phyloP scores from a whole-genome alignment of 2,888 invertebrate species.

The Cephus runcator region DNA sequence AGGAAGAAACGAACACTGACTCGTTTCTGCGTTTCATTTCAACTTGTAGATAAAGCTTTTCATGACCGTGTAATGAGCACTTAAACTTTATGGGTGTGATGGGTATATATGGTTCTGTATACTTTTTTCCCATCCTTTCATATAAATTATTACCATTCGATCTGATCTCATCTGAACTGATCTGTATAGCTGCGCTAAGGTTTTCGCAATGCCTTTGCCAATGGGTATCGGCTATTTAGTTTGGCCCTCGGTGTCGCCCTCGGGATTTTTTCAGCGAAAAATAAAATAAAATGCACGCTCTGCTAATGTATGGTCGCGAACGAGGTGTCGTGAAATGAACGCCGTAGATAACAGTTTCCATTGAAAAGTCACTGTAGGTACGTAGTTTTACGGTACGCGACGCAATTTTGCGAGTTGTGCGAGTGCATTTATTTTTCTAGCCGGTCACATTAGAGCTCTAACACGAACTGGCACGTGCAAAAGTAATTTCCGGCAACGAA shows the following conservation, averaged over 20 bases:
- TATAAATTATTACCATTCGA: background rate
- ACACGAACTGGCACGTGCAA: slow-evolving; percentile 37
- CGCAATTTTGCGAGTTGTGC: slow-evolving; percentile 15
- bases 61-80: background rate
- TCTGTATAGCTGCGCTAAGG: background rate
- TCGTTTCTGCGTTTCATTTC: background rate
- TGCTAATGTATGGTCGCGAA: background rate
- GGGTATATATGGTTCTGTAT: too few relatives aligned
- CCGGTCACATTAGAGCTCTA: slow-evolving; percentile 28
- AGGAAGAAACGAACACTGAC: background rate
- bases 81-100: background rate
- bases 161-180: background rate
- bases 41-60: background rate
- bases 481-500: slow-evolving; percentile 49
- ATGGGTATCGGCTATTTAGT: background rate
- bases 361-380: background rate
- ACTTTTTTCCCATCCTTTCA: background rate
- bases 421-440: slow-evolving; percentile 31
- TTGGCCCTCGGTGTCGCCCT: background rate
- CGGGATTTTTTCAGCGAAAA: background rate
- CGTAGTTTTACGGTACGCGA: background rate
- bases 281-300: background rate
- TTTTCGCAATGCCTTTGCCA: background rate
- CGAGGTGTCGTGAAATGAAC: background rate
- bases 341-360: background rate